phyloP scores from a whole-genome alignment of 2,797 vertebrate genomes.

The Dendrocincla fuliginosa region DNA sequence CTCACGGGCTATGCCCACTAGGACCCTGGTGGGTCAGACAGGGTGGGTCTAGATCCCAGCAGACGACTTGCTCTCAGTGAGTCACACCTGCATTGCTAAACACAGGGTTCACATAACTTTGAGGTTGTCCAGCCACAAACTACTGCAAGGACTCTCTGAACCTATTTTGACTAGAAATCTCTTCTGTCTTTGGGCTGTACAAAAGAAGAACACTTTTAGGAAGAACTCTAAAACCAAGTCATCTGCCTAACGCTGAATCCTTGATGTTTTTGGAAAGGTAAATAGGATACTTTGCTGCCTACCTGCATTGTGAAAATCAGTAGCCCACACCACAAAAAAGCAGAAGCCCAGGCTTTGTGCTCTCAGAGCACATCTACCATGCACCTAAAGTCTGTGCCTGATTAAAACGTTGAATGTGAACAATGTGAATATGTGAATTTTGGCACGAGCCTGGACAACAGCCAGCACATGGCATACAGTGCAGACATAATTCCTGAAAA shows the following conservation, averaged over 20 bases:
- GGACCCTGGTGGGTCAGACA: neutral
- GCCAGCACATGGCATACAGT: neutral
- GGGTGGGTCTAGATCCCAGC: neutral
- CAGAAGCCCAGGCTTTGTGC: neutral
- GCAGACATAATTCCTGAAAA: neutral
- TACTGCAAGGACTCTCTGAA: neutral
- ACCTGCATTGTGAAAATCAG: neutral
- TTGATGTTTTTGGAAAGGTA: neutral
- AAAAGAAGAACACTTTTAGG: neutral
- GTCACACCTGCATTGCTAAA: neutral
- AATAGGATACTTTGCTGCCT: neutral
- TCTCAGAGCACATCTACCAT: neutral
- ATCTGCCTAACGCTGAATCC: rapidly evolving
- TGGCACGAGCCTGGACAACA: neutral
- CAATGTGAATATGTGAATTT: neutral
- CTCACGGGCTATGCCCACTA: neutral
- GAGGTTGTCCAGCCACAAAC: neutral
- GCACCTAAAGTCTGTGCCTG: neutral
- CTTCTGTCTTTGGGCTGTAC: neutral
- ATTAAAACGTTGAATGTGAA: neutral
- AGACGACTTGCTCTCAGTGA: neutral
- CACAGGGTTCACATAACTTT: neutral
- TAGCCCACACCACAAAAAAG: neutral
- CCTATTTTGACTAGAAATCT: neutral
- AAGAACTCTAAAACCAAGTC: neutral